Base-by-base conservation (phyloP, 2,888 invertebrate species). In the Ctenicera cuprea region DNA sequence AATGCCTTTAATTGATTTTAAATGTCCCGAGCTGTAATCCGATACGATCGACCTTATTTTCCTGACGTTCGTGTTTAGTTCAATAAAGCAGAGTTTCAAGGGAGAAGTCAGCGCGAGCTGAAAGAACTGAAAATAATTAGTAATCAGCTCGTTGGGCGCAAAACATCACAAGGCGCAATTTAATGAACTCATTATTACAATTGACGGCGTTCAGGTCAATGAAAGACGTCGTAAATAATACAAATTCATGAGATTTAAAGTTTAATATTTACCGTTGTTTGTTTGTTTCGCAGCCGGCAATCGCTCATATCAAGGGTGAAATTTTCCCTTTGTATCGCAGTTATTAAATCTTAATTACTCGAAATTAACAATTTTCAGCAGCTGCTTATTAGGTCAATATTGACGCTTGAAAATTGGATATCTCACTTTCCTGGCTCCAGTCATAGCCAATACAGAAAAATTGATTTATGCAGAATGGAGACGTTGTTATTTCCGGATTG, bases 341-440 rank as follows among this genome's bases (percentile, higher is more conserved):
- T 59, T 59, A 59, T 59, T 59, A 59, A 59, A 59, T 59, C 59
- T 59, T 59, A 59, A 59, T 59, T 59, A 38, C 18, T 20, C 38
- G 20, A 59, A 59, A 59, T 59, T 59, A 59, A 59, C 59, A 59
- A 59, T 59, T 59, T 57, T 18, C 38, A 59, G 59, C 22, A 59
- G 59, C 59, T 59, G 62, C 62, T 45, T 62, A 62, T 62, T 62
- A 16, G 62, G 62, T 62, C 62, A 62, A 62, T 62, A 62, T 45
- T 62, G 62, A 62, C 62, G 62, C 45, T 45, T 30, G 22, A 11
- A 45, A 62, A 62, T 62, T 62, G 45, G 26, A 62, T 26, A 26
- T 62, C 41, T 38, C 61, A 45, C 59, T 20, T 16, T n/a, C 11
- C 26, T 33, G 59, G 38, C 20, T 37, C 12, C 38, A 20, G 38